Evolutionary conservation across 2,797 vertebrate genomes (phyloP), one percentile per base, ranked within the genome.

Genomic region (Cossypha niveicapilla): DNA sequence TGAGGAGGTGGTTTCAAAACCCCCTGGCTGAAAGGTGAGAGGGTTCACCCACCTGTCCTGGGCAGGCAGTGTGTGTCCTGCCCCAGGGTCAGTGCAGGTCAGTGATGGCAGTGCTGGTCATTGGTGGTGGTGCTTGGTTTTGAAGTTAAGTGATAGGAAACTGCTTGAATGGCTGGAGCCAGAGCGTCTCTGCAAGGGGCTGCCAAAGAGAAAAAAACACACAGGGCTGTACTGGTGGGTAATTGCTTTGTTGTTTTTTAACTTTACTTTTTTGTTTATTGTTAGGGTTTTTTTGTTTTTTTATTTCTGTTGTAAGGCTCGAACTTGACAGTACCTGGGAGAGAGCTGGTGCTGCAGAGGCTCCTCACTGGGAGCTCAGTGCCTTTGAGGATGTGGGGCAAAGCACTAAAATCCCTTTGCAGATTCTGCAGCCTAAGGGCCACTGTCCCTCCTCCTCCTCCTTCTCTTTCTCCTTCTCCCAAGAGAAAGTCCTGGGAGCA

Each of bases 71-170:
- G 66, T 71, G 45, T 28, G 35, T 53, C 30, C 73, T 51, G 71
- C 44, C 30, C 37, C 37, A 1, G 50, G 63, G 89, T 81, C 21
- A 3, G 63, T 0, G 3, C 67, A 73, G 90, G 79, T 47, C 88
- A 93, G n/a, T 3, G 2, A 17, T 57, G 86, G 71, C 78, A 56
- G 45, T 42, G 42, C 71, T 67, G 48, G 11, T 15, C 3, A 21
- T 21, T 42, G 71, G 8, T 75, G 88, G 12, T 47, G 56, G 15
- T 70, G 87, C 45, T 74, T 48, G 73, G 57, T 67, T 88, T 96
- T 90, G 86, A 95, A 96, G 79, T 93, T 78, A 77, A 66, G 90
- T 50, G 77, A 74, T 97, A 97, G 96, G 93, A 96, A 96, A 44
- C 90, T 2, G 22, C 91, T 94, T 77, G 79, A 94, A 89, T 72